phyloP scores from a whole-genome alignment of 2,888 invertebrate genomes.

The Dicranocentrus wangi region DNA sequence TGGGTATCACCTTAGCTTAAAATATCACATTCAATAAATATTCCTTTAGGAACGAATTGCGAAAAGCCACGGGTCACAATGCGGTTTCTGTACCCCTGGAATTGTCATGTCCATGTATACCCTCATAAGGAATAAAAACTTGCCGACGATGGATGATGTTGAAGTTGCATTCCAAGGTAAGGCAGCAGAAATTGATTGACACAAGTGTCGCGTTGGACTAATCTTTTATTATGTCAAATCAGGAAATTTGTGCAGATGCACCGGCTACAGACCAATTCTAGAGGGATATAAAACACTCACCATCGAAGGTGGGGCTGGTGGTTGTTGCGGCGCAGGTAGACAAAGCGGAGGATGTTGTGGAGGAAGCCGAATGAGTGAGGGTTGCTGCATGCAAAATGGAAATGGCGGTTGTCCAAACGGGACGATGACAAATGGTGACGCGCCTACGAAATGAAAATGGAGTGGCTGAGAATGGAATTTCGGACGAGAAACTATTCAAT shows the following conservation, averaged over 20 bases:
- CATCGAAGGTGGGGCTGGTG: slow-evolving; percentile 17
- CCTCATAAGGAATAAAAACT: slow-evolving; percentile 82
- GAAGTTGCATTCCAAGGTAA: slow-evolving; percentile 89
- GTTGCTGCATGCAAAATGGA: slow-evolving; percentile 69
- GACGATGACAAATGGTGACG: no score
- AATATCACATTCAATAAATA: no score
- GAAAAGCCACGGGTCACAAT: no score
- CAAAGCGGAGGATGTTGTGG: slow-evolving; percentile 76
- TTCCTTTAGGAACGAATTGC: no score
- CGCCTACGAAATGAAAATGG: no score
- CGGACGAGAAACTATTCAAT: no score
- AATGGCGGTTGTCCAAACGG: slow-evolving; percentile 46
- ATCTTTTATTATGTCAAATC: no score
- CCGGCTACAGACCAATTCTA: slow-evolving; percentile 94
- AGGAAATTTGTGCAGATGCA: slow-evolving; percentile 90
- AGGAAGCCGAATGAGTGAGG: slow-evolving; percentile 80
- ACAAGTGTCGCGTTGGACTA: no score
- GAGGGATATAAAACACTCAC: slow-evolving; percentile 90
- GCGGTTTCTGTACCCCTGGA: no score
- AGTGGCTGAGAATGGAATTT: no score
- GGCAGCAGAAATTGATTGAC: no score
- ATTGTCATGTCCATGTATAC: slow-evolving; percentile 98
- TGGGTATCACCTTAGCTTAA: no score
- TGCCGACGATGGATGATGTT: slow-evolving; percentile 84
- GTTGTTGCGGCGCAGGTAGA: slow-evolving; percentile 40